Evolutionary conservation across 2,888 invertebrate species (phyloP), one percentile per base, ranked within the genome.

Genomic region (Drosophila meridiana): DNA sequence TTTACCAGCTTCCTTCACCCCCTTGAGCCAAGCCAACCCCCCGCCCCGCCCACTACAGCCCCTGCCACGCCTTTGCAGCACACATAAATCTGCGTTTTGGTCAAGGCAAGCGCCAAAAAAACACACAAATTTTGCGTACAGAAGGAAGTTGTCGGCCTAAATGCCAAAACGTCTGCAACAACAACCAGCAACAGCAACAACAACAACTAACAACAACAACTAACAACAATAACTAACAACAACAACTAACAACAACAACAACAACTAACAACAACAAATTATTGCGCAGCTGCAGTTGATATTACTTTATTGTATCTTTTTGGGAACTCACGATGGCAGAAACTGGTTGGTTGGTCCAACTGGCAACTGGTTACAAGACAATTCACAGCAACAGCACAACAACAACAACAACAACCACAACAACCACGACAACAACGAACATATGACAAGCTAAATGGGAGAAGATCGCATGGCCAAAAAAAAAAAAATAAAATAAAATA

Each of bases 351-450:
- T 53, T 45, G 69, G 34, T n/a, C 36, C 43, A 40, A 61, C 60
- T 50, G 28, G 36, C 76, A 78, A 77, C 76, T 69, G 76, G 77
- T 77, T 78, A 62, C 78, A 69, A 53, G 55, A 62, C 43, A 63
- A 53, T 5, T 47, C 65, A 30, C 40, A 64, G 4, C 47, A 62
- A 55, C 56, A 56, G 26, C 64, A 42, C 47, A 40, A 62, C 40
- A 36, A 9, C 64, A 9, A 14, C 38, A 40, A n/a, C 8, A 26
- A 26, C 20, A 13, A 30, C 4, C 4, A 26, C 26, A 26, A 26
- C 20, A 34, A 60, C 9, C 59, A 28, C 20, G 20, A 30, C 30
- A 34, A 9, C 50, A 60, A 48, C 40, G 1, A n/a, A 32, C 9
- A 32, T 50, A 50, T 32, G 32, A 43, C n/a, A 47, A 50, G 20